These are phyloP conservation scores for Drosophila ficusphila DNA, from an alignment of 1,140 invertebrate species.

Conservation along the genomic window DNA sequence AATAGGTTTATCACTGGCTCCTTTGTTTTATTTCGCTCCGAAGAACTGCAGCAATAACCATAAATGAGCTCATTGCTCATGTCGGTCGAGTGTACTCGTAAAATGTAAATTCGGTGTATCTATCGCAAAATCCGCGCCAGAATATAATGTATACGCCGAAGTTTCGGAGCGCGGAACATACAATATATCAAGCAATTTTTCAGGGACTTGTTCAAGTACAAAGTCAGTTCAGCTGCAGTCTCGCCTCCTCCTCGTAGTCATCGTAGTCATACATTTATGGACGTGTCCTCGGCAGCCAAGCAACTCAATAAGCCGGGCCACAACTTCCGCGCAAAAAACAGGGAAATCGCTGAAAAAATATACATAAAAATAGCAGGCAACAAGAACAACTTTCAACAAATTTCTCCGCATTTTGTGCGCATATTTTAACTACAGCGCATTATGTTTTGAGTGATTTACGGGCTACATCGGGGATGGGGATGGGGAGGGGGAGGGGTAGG, in stretches of 20 bases:
- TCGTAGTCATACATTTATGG: conserved; percentile 59
- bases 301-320: conserved; percentile 63
- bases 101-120: conserved; percentile 34
- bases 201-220: conserved; percentile 46
- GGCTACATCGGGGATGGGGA: neutral
- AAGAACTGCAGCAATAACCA: conserved; percentile 20
- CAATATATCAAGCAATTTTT: conserved; percentile 53
- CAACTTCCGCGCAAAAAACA: conserved; percentile 31
- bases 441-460: conserved; percentile 79
- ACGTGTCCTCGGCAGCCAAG: conserved; percentile 53
- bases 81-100: conserved; percentile 8
- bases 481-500: neutral
- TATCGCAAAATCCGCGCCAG: conserved; percentile 16
- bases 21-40: neutral
- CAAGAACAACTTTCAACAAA: conserved; percentile 58
- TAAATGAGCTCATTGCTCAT: conserved; percentile 42
- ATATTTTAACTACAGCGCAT: conserved; percentile 76
- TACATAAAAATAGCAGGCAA: conserved; percentile 30
- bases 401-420: conserved; percentile 62
- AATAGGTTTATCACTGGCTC: conserved; percentile 9
- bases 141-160: conserved; percentile 31
- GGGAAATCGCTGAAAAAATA: neutral
- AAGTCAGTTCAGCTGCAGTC: conserved; percentile 43
- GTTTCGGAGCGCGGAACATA: conserved; percentile 11
- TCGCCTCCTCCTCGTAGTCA: neutral